Evolutionary conservation across 2,113 vertebrate genomes (phyloP).

Genomic region (Eupsittula cactorum): DNA sequence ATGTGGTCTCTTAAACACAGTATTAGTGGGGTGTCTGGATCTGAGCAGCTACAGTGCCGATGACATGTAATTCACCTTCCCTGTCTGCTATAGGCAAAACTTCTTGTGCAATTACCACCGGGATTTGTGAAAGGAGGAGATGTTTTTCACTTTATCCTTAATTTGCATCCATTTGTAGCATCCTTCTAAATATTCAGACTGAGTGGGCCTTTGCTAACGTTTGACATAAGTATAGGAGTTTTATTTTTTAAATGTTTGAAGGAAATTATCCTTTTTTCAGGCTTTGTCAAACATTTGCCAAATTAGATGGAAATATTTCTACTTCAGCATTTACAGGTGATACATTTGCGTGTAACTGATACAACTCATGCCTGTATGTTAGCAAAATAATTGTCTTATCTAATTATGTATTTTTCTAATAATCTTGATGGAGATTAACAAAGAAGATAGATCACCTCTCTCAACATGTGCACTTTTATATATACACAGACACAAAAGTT

Average conservation of each 20-base stretch:
- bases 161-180: not conserved
- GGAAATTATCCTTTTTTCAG: not conserved
- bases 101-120: not conserved
- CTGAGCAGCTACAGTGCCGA: not conserved
- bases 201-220: not conserved
- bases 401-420: constrained; percentile 38
- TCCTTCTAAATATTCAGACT: not conserved
- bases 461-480: constrained; percentile 26
- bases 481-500: not conserved
- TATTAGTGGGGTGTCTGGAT: not conserved
- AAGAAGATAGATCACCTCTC: constrained; percentile 59
- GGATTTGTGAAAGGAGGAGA: not conserved
- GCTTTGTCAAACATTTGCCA: not conserved
- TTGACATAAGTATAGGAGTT: not conserved
- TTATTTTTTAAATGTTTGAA: constrained; percentile 3
- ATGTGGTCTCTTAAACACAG: not conserved
- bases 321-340: not conserved
- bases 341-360: not conserved
- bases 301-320: not conserved
- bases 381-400: constrained; percentile 32
- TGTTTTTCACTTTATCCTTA: not conserved
- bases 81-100: not conserved
- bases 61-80: not conserved
- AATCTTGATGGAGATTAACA: not conserved
- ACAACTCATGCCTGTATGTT: not conserved